These are phyloP conservation scores for Asobara japonica DNA, from an alignment of 1,140 invertebrate species.

Conservation along the genomic window DNA sequence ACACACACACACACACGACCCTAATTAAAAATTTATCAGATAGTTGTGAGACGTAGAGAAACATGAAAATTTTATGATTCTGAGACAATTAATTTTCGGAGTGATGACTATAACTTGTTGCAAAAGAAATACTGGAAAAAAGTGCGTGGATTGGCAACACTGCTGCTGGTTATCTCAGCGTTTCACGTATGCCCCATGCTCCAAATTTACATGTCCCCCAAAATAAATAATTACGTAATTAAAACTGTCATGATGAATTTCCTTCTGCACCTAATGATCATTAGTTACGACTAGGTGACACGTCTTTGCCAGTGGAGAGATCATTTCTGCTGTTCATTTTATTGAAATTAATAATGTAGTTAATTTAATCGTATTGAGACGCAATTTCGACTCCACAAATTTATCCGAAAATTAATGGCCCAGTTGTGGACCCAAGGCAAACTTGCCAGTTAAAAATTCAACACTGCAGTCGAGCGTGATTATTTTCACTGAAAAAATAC, in stretches of 20 bases:
- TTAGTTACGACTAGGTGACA: neutral
- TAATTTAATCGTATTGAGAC: neutral
- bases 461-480: conserved; percentile 2
- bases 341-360: neutral
- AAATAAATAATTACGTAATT: neutral
- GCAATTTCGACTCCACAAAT: neutral
- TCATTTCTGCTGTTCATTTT: neutral
- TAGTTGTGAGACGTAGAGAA: no score
- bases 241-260: neutral
- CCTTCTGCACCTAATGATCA: neutral
- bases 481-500: neutral
- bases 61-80: no score
- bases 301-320: no score
- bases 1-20: no score
- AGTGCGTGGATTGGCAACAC: no score
- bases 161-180: neutral
- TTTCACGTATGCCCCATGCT: neutral
- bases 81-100: no score
- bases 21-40: no score
- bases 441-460: conserved; percentile 28
- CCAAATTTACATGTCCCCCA: neutral
- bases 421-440: conserved; percentile 28
- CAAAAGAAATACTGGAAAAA: no score
- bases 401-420: neutral
- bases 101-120: no score